These are phyloP conservation scores for Deilephila elpenor DNA, from an alignment of 2,888 invertebrate species.

Conservation along the genomic window DNA sequence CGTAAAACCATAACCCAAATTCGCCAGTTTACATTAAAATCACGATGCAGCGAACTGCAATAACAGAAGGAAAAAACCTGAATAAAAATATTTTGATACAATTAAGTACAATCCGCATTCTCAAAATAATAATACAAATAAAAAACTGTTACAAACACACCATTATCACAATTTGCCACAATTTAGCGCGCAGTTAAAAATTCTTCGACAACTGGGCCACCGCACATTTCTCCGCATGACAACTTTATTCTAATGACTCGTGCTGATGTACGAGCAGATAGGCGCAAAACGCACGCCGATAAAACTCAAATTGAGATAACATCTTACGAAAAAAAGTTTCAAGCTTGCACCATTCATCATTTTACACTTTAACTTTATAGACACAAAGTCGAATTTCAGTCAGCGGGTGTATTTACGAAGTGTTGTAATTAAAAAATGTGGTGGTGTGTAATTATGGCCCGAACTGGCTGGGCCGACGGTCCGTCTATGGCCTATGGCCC, in stretches of 20 bases:
- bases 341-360: not conserved
- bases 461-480: slow-evolving; percentile 51
- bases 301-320: not conserved
- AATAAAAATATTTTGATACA: not conserved
- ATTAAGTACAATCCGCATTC: not conserved
- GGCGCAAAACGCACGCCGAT: slow-evolving; percentile 4
- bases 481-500: slow-evolving; percentile 29
- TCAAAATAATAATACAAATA: not conserved
- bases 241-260: slow-evolving; percentile 9
- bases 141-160: not conserved
- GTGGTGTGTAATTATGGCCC: slow-evolving; percentile 42
- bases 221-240: not conserved
- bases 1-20: too few relatives aligned
- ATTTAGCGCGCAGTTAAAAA: not conserved
- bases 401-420: not conserved
- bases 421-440: slow-evolving; percentile 41
- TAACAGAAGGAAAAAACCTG: not conserved
- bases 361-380: not conserved
- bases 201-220: not conserved
- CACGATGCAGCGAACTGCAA: too few relatives aligned
- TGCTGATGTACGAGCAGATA: slow-evolving; percentile 6
- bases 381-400: not conserved
- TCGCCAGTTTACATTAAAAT: too few relatives aligned
- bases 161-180: not conserved
- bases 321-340: not conserved